phyloP scores from a whole-genome alignment of 2,888 invertebrate species.

The Myopa testacea region DNA sequence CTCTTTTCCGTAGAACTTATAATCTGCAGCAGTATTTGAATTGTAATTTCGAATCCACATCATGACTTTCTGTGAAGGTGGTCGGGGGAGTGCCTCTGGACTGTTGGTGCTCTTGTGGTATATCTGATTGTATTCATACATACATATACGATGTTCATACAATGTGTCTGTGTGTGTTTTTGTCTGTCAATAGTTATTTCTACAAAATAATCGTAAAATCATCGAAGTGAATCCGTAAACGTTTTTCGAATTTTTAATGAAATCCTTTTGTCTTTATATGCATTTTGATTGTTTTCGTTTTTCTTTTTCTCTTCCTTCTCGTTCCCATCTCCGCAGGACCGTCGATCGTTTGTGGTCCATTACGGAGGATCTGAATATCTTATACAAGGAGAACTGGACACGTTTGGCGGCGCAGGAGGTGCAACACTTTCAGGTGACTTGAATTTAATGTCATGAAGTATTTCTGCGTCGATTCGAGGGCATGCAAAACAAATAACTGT shows the following conservation, averaged over 20 bases:
- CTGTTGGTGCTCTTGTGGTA: background rate
- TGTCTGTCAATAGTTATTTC: background rate
- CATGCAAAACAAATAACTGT: too few relatives aligned
- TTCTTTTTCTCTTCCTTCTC: conserved; percentile 5
- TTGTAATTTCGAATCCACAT: conserved; percentile 31
- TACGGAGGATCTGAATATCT: conserved; percentile 87
- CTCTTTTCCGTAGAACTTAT: conserved; percentile 2
- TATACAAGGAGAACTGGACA: conserved; percentile 94
- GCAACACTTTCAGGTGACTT: conserved; percentile 80
- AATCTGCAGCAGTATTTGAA: conserved; percentile 23
- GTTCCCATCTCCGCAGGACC: conserved; percentile 68
- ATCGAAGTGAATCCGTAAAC: conserved; percentile 27
- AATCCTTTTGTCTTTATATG: conserved; percentile 23
- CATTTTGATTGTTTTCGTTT: conserved; percentile 15
- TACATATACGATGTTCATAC: background rate
- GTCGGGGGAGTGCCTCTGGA: background rate
- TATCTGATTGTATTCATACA: background rate
- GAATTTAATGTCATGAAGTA: conserved; percentile 38
- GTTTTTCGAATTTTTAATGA: conserved; percentile 23
- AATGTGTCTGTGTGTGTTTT: background rate
- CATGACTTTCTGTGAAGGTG: background rate
- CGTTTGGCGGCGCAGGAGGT: conserved; percentile 88
- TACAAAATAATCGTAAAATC: conserved; percentile 24
- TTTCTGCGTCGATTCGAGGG: too few relatives aligned
- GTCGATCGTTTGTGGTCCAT: conserved; percentile 88